These are phyloP conservation scores for Cephonodes hylas DNA, from an alignment of 2,888 invertebrate species.

Conservation along the genomic window DNA sequence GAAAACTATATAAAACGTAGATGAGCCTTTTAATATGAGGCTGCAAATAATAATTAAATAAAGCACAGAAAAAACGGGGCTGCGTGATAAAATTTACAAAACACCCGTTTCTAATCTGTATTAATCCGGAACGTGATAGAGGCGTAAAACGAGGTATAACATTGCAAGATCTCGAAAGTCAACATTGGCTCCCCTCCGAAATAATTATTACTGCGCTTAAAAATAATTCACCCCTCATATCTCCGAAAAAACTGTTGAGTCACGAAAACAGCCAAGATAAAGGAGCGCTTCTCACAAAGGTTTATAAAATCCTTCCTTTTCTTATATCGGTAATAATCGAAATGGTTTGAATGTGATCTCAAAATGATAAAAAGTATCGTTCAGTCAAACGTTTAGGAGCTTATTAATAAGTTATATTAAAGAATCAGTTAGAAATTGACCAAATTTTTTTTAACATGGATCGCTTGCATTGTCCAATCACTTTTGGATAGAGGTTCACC, in stretches of 20 bases:
- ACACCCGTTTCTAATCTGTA: slow-evolving; percentile 14
- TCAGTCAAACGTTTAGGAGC: no score
- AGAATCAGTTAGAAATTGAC: no score
- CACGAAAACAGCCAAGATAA: slow-evolving; percentile 21
- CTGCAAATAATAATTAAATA: neutral
- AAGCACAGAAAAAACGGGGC: neutral
- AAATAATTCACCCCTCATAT: slow-evolving; percentile 29
- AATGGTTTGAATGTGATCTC: neutral
- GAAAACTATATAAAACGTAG: no score
- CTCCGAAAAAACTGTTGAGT: slow-evolving; percentile 24
- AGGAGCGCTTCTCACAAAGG: neutral
- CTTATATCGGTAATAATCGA: neutral
- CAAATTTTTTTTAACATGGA: no score
- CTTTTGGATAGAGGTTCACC: no score
- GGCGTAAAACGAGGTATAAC: slow-evolving; percentile 37
- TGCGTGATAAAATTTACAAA: neutral
- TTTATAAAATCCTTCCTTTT: neutral
- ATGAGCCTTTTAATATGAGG: neutral
- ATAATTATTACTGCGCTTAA: slow-evolving; percentile 32
- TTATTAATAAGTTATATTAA: no score
- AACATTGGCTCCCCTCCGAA: slow-evolving; percentile 31
- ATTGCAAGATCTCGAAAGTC: slow-evolving; percentile 36
- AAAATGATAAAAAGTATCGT: no score
- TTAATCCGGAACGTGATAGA: slow-evolving; percentile 41
- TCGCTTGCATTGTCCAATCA: no score